These are phyloP conservation scores for Oryzias woworae DNA, from an alignment of 2,113 vertebrate genomes.

Conservation along the genomic window DNA sequence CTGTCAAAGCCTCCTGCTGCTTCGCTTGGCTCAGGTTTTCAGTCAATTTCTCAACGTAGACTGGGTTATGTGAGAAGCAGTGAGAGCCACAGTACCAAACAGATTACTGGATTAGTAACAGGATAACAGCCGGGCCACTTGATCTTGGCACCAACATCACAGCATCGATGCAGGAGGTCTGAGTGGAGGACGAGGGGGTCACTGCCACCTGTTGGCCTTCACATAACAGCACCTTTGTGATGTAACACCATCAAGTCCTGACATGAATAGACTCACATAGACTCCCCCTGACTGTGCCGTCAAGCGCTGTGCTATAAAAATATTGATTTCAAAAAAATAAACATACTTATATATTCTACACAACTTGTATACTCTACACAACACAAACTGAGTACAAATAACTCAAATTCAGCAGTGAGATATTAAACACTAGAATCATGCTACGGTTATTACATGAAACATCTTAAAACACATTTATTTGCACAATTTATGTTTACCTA, in stretches of 20 bases:
- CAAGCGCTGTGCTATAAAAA: no score
- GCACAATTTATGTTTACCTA: no score
- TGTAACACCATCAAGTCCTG: conserved; percentile 22
- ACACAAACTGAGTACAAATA: no score
- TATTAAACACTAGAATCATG: no score
- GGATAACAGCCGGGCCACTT: conserved; percentile 60
- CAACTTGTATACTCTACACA: no score
- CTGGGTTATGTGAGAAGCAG: conserved; percentile 65
- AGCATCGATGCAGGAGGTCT: conserved; percentile 12
- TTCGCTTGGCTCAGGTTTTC: conserved; percentile 2
- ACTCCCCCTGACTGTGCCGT: no score
- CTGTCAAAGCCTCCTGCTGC: no score
- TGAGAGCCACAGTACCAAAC: conserved; percentile 55
- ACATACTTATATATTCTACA: no score
- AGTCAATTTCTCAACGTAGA: conserved; percentile 39
- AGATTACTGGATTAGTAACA: conserved; percentile 73
- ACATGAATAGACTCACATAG: not conserved
- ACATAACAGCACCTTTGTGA: conserved; percentile 15
- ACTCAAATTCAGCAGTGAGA: no score
- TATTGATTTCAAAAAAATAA: no score
- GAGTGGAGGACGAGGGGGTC: conserved; percentile 11
- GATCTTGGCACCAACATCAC: conserved; percentile 58
- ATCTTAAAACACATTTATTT: no score
- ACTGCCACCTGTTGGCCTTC: conserved; percentile 9
- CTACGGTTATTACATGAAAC: no score